These are phyloP conservation scores for Phalloptychus januarius DNA, from an alignment of 2,797 vertebrate species.

Conservation along the genomic window DNA sequence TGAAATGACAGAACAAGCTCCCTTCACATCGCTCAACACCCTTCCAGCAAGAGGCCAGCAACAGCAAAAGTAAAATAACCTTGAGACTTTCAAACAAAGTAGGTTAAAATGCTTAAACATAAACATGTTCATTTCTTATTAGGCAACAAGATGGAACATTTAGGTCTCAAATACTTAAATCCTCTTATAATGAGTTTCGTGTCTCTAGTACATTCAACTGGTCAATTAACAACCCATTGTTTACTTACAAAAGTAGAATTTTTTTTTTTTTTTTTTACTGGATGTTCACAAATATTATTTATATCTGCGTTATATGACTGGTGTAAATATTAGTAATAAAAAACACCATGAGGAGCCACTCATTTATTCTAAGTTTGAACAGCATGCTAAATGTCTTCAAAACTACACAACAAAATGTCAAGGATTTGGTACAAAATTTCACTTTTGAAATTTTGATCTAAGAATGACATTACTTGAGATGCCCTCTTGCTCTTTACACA, in stretches of 20 bases:
- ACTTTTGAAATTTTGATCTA: too few species aligned
- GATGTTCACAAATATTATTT: not conserved
- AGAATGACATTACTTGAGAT: too few species aligned
- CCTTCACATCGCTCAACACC: not conserved
- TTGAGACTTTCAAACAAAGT: not conserved
- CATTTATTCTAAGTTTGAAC: not conserved
- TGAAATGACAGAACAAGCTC: not conserved
- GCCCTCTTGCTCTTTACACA: conserved; percentile 1
- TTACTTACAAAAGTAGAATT: not conserved
- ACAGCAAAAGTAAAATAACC: not conserved
- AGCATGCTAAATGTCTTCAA: not conserved
- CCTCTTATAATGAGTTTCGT: not conserved
- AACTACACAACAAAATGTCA: not conserved
- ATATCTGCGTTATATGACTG: not conserved
- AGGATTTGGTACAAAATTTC: not conserved
- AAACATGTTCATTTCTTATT: not conserved
- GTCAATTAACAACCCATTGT: not conserved
- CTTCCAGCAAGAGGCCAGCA: not conserved
- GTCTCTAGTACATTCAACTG: too few species aligned
- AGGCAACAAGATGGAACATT: not conserved
- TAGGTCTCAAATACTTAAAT: not conserved
- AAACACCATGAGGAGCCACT: not conserved
- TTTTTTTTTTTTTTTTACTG: not conserved
- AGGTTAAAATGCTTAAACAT: not conserved
- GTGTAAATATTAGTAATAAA: not conserved